Base-by-base conservation (phyloP, 2,113 vertebrate species). In the Actenoides hombroni region DNA sequence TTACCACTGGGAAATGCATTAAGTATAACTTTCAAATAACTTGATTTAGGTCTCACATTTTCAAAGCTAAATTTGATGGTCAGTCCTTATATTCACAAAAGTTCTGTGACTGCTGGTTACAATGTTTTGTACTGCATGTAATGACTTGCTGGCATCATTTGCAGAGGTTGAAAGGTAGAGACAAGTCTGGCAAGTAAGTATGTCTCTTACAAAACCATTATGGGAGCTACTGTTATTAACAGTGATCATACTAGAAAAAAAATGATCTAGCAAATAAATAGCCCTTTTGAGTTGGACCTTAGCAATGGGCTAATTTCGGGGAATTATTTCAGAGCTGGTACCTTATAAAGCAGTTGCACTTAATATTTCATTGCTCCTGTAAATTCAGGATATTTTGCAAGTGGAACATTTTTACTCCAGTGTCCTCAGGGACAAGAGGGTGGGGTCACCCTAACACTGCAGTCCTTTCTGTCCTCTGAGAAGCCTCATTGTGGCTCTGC, bases 1-100 rank as follows among this genome's bases (percentile, higher is more conserved):
- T 88, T 99, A 98, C 4, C 97, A 98, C 33, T 99, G 98, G 98
- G 98, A 99, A 96, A 98, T 84, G n/a, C 98, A 98, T 93, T 97
- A 90, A 97, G 97, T 98, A 63, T 68, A 83, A 51, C 17, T 80
- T 86, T 49, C 44, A 83, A 88, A 65, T 80, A 15, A 7, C 21
- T 85, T 86, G 67, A 85, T 69, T 73, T 87, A 92, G 10, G 49
- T 51, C 29, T 73, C 33, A 48, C 9, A 81, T 71, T 92, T 93
- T 83, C 61, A 86, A 83, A 77, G 49, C 18, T 70, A 56, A 77
- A 61, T 82, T 63, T 82, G 40, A 49, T 79, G 51, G 13, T 53
- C 63, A 51, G 59, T 59, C 24, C 33, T 83, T 49, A 46, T 28
- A 88, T 60, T 90, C 76, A 95, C 13, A 33, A 8, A 82, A 56